Percentiles rank a stretch among this genome's conserved stretches.
Evolutionary conservation across 35 echinoderm and acorn worm species (phyloP).

Genomic region (Diadema setosum): DNA sequence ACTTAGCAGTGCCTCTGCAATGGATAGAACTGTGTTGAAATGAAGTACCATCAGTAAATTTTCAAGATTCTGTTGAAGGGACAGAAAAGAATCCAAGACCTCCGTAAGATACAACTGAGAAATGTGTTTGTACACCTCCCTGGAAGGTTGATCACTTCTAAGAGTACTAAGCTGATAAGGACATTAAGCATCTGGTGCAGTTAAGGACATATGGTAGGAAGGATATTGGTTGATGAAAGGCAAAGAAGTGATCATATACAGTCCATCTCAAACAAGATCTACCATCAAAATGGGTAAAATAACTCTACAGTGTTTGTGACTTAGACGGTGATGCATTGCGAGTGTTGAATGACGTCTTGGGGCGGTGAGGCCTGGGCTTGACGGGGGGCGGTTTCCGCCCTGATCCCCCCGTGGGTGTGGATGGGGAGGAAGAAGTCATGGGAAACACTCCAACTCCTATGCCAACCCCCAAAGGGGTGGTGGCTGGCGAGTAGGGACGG

Average conservation of each 20-base stretch:
- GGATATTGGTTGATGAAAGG: background rate
- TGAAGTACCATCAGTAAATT: too few relatives aligned
- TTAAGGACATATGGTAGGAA: background rate
- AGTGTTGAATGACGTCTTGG: constrained; percentile 17
- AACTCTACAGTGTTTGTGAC: background rate
- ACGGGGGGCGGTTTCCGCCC: background rate
- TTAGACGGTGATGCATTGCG: background rate
- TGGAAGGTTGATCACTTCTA: too few relatives aligned
- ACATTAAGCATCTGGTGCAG: too few relatives aligned
- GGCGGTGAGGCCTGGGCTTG: constrained; percentile 17
- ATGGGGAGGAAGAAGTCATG: background rate
- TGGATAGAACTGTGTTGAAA: too few relatives aligned
- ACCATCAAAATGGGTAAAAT: background rate
- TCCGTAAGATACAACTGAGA: too few relatives aligned
- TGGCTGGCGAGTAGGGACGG: background rate
- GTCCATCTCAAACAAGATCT: background rate
- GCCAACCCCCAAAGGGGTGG: background rate
- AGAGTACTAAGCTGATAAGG: too few relatives aligned
- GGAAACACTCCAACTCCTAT: background rate
- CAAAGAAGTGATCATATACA: background rate
- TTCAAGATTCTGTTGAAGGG: too few relatives aligned
- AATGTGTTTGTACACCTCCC: too few relatives aligned
- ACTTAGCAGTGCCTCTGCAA: too few relatives aligned
- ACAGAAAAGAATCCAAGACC: too few relatives aligned
- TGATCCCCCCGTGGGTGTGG: background rate